Conservation (phyloP, 2,113 vertebrate genomes). For the Picathartes gymnocephalus region DNA sequence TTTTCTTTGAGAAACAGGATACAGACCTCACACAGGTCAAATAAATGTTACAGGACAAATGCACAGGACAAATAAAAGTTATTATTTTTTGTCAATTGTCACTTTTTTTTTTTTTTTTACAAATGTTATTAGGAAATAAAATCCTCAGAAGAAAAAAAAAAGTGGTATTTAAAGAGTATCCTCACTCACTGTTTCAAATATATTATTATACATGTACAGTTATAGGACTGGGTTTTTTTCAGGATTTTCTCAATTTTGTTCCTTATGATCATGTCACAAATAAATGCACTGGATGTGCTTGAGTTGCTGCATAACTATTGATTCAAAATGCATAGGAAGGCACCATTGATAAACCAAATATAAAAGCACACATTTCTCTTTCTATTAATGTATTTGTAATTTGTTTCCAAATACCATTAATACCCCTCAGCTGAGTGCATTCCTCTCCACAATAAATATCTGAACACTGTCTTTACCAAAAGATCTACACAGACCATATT, state of each 20-base stretch:
- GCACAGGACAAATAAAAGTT: neutral
- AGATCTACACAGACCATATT: neutral
- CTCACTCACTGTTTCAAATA: neutral
- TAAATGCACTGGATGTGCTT: neutral
- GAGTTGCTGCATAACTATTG: neutral
- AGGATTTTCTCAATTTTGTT: neutral
- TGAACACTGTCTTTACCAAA: neutral
- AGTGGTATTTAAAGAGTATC: neutral
- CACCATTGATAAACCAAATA: neutral
- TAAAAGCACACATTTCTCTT: neutral
- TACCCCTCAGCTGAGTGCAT: neutral
- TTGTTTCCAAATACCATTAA: neutral
- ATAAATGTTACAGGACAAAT: no score
- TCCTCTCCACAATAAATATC: neutral
- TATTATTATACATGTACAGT: neutral
- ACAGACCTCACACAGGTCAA: neutral
- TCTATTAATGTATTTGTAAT: neutral
- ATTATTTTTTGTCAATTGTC: neutral
- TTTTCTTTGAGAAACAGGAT: neutral
- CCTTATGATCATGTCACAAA: neutral
- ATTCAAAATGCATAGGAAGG: neutral
- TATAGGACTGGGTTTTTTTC: accelerated
- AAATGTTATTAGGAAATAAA: neutral
- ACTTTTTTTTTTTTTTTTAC: neutral
- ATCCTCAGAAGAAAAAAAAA: neutral